Conservation (phyloP, 2,797 vertebrate genomes). For the Tapera naevia region DNA sequence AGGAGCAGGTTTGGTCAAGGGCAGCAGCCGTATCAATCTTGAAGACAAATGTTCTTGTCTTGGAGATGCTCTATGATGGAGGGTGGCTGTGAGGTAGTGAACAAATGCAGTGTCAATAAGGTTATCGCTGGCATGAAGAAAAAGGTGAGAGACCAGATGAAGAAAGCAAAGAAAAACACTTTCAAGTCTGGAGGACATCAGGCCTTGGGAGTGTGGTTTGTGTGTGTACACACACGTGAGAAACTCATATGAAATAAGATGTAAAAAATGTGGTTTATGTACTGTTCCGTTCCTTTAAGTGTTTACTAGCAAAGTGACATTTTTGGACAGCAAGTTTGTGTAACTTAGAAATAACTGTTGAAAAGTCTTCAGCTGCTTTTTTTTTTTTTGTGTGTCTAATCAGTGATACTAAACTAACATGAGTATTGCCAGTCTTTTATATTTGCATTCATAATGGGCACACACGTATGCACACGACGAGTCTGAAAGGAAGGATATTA, state of each 20-base stretch:
- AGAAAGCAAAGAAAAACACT: neutral
- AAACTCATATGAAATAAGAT: rapidly evolving
- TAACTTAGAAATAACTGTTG: neutral
- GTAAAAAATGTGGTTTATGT: neutral
- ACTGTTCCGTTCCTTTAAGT: neutral
- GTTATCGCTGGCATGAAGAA: rapidly evolving
- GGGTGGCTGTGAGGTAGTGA: neutral
- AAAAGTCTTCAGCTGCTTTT: neutral
- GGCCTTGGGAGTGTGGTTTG: neutral
- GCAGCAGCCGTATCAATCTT: rapidly evolving
- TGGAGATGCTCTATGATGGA: neutral
- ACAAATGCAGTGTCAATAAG: neutral
- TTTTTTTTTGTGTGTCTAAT: neutral
- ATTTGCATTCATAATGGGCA: neutral
- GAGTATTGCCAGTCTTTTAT: neutral
- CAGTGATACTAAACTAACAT: neutral
- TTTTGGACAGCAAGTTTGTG: neutral
- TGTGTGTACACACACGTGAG: rapidly evolving
- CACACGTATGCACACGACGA: neutral
- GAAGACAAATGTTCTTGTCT: neutral
- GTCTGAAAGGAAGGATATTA: constrained; percentile 45
- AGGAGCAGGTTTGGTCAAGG: neutral
- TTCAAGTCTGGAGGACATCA: neutral
- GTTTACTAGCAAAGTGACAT: neutral
- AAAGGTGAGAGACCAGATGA: neutral